Base-by-base conservation (phyloP, 2,113 vertebrate genomes). In the Porphyrio hochstetteri region DNA sequence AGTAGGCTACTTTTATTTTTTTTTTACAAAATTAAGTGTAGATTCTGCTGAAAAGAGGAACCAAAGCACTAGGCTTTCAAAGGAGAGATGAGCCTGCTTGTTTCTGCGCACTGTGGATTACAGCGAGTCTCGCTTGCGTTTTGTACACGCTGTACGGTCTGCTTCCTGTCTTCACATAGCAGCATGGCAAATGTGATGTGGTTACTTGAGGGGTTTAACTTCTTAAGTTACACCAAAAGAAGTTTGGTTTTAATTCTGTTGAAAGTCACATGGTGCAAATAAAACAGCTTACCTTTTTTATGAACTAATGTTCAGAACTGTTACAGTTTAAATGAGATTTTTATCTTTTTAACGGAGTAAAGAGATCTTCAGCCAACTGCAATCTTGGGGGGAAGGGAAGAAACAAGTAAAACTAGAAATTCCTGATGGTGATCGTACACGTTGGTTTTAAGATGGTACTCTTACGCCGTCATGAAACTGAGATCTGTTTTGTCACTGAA, bases 111-210 rank as follows among this genome's bases (percentile, higher is more conserved):
- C 28, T 70, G 29, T 36, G 21, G 16, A 17, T 65, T 71, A n/a
- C 46, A 44, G 59, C 0, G 0, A 56, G 40, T 80, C 36, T 77
- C 4, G 4, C n/a, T 78, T 35, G 42, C 1, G 0, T 79, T 48
- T 89, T 93, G 27, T 33, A 0, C n/a, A 1, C 52, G 21, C n/a
- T 85, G 16, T 71, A 24, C 75, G 65, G 11, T 68, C 53, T 83
- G 19, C 29, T 95, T 92, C 70, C 50, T 87, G 46, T 77, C 78
- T 60, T 88, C 53, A 29, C 0, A 1, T 7, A 56, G 60, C 68
- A 2, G 1, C 1, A 2, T 71, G 79, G 52, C 60, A 91, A 80
- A 15, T 28, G 5, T 17, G 16, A 3, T 52, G 52, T 88, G 53
- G 63, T 88, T 88, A 59, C 17, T 0, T 20, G 35, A 72, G 11